Evolutionary conservation across 2,888 invertebrate species (phyloP).

Genomic region (Agrotis exclamationis): DNA sequence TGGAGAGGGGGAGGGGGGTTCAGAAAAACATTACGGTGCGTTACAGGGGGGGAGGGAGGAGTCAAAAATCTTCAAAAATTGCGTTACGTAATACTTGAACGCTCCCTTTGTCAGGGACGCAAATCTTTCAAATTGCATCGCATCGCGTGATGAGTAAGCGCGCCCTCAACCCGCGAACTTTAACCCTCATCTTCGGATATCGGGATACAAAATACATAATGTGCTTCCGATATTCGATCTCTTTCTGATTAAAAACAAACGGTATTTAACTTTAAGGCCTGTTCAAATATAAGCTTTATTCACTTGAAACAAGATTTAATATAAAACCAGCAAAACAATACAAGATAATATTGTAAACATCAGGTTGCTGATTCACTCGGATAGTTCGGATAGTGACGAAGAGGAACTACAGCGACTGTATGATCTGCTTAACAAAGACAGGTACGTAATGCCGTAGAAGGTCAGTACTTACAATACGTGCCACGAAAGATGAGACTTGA

Average conservation of each 20-base stretch:
- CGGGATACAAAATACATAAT: background rate
- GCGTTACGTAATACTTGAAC: too few species aligned
- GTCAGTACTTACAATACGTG: slow-evolving; percentile 38
- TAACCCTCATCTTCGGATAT: background rate
- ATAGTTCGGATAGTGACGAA: slow-evolving; percentile 52
- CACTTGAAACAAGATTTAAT: background rate
- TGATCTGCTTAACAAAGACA: slow-evolving; percentile 37
- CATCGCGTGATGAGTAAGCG: too few species aligned
- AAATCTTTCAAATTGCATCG: too few species aligned
- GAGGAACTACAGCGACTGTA: slow-evolving; percentile 54
- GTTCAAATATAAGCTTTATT: slow-evolving; percentile 47
- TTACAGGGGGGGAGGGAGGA: too few species aligned
- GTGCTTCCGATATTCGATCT: background rate
- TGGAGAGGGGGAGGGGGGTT: too few species aligned
- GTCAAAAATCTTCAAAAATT: too few species aligned
- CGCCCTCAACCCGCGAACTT: too few species aligned
- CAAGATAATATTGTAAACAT: slow-evolving; percentile 53
- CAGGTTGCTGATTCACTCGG: slow-evolving; percentile 50
- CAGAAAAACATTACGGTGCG: too few species aligned
- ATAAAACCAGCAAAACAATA: slow-evolving; percentile 27
- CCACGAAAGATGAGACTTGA: too few species aligned
- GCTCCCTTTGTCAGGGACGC: too few species aligned
- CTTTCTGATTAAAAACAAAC: background rate
- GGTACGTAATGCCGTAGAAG: slow-evolving; percentile 35
- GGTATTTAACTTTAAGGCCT: slow-evolving; percentile 25